Evolutionary conservation across 1,140 invertebrate species (phyloP), one percentile per base, ranked within the genome.

Genomic region (Neocloeon triangulifer): DNA sequence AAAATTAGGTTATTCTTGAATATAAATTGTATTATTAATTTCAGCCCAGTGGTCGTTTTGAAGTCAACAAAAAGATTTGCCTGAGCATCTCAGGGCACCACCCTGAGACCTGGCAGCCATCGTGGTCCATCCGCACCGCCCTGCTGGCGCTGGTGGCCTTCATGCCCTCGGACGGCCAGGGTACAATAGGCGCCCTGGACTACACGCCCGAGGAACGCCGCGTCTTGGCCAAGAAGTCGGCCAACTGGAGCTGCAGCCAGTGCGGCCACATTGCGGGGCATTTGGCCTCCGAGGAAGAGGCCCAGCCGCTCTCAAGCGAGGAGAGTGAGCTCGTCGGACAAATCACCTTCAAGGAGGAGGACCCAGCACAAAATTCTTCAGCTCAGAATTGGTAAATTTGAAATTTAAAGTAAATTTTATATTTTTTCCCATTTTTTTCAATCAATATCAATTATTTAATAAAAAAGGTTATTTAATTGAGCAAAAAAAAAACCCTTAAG

Each of bases 71-170:
- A 52, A 94, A 95, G 55, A 92, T 96, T 47, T 96, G 89, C 52
- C 56, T 96, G 25, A 91, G 81, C 39, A 96, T 96, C 43, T 94
- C 86, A 41, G 85, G 84, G n/a, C 73, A 92, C 58, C 89, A 96
- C 56, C 89, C 89, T 10, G 89, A 95, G 55, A 88, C 82, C 10
- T 96, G 89, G 89, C 80, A 88, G 45, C 88, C 88, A 26, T 88
- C 81, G 10, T 95, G 88, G 89, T 91, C 85, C 26, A 89, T 95
- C 38, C 62, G 89, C 35, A 96, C 89, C 28, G 88, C 88, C 19
- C 52, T 95, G 19, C 53, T 94, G 28, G 89, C 88, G 14, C 59
- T 96, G 14, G 91, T 94, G 41, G 78, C 79, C 7, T 95, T 95
- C 50, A 89, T 96, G 82, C 85, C 85, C 5, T 84, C 81, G 17